These are phyloP conservation scores for Plecturocebus donacophilus DNA, from an alignment of 2,113 vertebrate genomes.

Conservation along the genomic window DNA sequence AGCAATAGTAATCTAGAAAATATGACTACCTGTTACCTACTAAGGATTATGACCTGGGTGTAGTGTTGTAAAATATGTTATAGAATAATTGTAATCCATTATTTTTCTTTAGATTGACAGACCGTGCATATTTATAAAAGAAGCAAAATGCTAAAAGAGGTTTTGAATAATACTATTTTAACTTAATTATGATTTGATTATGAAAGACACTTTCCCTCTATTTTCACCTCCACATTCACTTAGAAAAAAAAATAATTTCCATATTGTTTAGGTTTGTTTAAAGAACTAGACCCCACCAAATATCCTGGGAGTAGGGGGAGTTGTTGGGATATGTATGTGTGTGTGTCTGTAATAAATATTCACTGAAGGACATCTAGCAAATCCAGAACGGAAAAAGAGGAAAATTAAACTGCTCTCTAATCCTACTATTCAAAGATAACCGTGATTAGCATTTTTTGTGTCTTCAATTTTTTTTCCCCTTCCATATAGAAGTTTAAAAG, in stretches of 20 bases:
- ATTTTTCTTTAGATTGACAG: neutral
- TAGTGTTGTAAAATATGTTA: neutral
- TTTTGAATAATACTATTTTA: neutral
- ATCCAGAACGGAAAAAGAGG: conserved; percentile 9
- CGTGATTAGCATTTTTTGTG: neutral
- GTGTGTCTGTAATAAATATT: neutral
- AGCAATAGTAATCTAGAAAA: neutral
- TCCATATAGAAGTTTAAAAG: neutral
- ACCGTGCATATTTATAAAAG: neutral
- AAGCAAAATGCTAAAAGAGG: neutral
- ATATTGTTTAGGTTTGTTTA: neutral
- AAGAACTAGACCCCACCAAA: neutral
- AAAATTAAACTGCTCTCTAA: neutral
- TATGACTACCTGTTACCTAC: neutral
- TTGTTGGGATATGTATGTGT: neutral
- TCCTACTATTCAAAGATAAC: conserved; percentile 1
- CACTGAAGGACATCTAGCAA: neutral
- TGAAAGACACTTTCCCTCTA: neutral
- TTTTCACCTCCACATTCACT: neutral
- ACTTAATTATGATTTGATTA: neutral
- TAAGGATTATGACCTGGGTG: neutral
- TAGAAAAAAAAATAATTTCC: neutral
- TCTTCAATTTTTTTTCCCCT: neutral
- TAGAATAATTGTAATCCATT: neutral
- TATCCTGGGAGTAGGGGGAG: neutral